A percentile compares a stretch with the other conserved stretches of the same genome.
These are phyloP conservation scores for Macrochelys suwanniensis DNA, from an alignment of 2,797 vertebrate species.

Conservation along the genomic window DNA sequence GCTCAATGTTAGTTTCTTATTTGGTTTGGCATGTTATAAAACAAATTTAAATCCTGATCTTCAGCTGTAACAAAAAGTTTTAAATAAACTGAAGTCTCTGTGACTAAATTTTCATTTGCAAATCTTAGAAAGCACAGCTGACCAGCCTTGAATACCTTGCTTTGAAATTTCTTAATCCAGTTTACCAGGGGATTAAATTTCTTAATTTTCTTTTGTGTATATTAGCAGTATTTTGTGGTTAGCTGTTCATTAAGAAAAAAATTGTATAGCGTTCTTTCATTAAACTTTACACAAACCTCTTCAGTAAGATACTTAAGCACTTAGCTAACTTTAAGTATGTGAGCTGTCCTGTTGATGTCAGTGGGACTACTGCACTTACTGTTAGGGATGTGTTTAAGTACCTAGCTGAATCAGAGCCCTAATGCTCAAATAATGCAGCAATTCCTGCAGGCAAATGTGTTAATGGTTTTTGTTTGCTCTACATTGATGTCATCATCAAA, in stretches of 20 bases:
- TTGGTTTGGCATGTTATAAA: not conserved
- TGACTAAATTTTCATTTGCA: not conserved
- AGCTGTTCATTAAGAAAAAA: not conserved
- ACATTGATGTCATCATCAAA: not conserved
- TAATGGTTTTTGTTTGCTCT: conserved; percentile 12
- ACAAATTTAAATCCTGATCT: not conserved
- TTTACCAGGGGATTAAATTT: not conserved
- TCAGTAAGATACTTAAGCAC: not conserved
- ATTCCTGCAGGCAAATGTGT: not conserved
- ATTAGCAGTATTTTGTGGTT: too few species aligned
- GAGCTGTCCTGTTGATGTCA: not conserved
- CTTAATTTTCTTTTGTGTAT: too few species aligned
- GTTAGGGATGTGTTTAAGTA: not conserved
- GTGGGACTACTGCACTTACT: not conserved
- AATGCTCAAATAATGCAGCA: not conserved
- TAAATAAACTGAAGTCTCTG: not conserved
- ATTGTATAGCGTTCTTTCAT: not conserved
- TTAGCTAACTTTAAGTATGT: not conserved
- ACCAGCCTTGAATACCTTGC: not conserved
- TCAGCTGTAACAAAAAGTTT: not conserved
- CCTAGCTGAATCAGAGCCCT: not conserved
- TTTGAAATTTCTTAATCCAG: not conserved
- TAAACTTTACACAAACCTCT: not conserved
- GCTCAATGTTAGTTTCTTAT: not conserved
- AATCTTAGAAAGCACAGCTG: not conserved